Percentiles rank a stretch among this genome's conserved stretches.
phyloP scores from a whole-genome alignment of 2,888 invertebrate genomes.

The Chrysomela aeneicollis region DNA sequence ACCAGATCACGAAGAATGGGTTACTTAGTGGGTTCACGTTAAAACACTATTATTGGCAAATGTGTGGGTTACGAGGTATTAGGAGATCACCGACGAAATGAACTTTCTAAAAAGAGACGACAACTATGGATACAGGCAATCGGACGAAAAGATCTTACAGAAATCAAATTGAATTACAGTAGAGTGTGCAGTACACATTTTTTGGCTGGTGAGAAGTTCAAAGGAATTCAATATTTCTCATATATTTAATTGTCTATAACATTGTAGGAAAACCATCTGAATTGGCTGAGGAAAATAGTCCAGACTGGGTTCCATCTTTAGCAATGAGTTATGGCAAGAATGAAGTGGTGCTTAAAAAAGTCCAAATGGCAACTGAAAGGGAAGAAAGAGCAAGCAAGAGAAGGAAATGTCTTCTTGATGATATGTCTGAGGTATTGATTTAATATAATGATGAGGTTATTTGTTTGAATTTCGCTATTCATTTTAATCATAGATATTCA shows the following conservation, averaged over 20 bases:
- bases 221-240: neutral
- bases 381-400: slow-evolving; percentile 16
- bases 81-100: too few species aligned
- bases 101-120: neutral
- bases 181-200: slow-evolving; percentile 23
- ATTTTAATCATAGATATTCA: too few species aligned
- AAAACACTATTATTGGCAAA: too few species aligned
- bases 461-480: too few species aligned
- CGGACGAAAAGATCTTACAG: slow-evolving; percentile 20
- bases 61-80: too few species aligned
- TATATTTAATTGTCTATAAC: too few species aligned
- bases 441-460: too few species aligned
- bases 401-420: neutral
- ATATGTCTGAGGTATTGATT: too few species aligned
- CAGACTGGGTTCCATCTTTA: slow-evolving; percentile 22
- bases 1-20: too few species aligned
- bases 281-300: too few species aligned
- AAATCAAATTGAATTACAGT: slow-evolving; percentile 17
- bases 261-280: too few species aligned
- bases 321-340: slow-evolving; percentile 17
- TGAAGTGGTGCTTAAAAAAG: slow-evolving; percentile 16
- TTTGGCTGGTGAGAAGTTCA: slow-evolving; percentile 4
- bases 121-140: slow-evolving; percentile 14
- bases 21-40: too few species aligned
- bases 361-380: slow-evolving; percentile 2